phyloP scores from a whole-genome alignment of 2,888 invertebrate genomes.

The Anagyrus pseudococci region DNA sequence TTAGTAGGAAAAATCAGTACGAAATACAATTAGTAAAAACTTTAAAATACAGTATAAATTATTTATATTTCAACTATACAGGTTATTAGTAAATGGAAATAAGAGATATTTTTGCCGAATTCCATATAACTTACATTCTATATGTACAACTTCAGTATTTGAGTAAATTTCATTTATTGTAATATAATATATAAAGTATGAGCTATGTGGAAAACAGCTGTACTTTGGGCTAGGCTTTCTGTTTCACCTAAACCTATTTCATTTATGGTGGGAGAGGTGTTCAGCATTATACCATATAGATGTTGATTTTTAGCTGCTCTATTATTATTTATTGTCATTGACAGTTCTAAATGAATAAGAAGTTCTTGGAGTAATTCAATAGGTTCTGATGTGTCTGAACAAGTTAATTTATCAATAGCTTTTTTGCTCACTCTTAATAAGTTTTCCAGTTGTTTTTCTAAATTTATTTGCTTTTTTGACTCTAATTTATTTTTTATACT shows the following conservation, averaged over 20 bases:
- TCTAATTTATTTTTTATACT: too few relatives aligned
- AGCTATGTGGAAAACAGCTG: conserved; percentile 7
- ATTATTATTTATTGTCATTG: background rate
- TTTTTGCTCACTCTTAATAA: background rate
- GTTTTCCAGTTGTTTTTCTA: conserved; percentile 11
- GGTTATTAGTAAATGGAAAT: background rate
- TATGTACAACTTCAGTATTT: too few relatives aligned
- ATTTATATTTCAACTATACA: background rate
- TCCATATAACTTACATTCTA: too few relatives aligned
- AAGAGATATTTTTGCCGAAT: too few relatives aligned
- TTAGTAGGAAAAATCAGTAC: too few relatives aligned
- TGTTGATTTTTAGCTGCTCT: background rate
- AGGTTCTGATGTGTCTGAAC: background rate
- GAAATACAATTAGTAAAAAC: background rate
- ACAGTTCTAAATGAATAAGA: conserved; percentile 5
- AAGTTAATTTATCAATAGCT: background rate
- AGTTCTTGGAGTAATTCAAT: background rate
- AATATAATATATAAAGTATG: conserved; percentile 15
- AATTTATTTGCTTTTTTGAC: too few relatives aligned
- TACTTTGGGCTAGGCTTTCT: conserved; percentile 1
- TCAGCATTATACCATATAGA: conserved; percentile 10
- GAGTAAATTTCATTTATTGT: background rate
- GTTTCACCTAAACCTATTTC: conserved; percentile 22
- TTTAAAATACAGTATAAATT: background rate
- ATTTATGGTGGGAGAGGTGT: conserved; percentile 17